phyloP scores from a whole-genome alignment of 2,888 invertebrate species.

The Hyposoter didymator region DNA sequence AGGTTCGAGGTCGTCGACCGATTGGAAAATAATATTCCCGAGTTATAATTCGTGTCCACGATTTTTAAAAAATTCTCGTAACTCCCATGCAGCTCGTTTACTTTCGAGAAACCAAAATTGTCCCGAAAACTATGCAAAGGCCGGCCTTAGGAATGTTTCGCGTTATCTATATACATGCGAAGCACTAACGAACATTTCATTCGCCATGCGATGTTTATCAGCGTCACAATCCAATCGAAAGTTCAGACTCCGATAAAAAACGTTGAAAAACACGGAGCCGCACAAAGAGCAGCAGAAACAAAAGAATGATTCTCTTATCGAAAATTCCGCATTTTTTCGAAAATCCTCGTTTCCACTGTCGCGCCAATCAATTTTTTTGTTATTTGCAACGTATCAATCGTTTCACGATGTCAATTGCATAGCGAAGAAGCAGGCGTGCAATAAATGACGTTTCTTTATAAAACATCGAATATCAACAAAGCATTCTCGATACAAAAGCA shows the following conservation, averaged over 20 bases:
- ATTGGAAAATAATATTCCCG: neutral
- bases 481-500: neutral
- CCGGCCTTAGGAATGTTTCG: neutral
- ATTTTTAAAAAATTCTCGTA: too few relatives aligned
- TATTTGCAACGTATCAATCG: neutral
- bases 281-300: neutral
- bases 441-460: neutral
- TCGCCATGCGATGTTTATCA: neutral
- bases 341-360: neutral
- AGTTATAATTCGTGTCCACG: neutral
- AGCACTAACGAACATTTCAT: neutral
- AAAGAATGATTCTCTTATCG: slow-evolving; percentile 13
- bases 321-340: neutral
- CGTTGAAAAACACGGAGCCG: neutral
- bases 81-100: neutral
- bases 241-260: neutral
- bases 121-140: neutral
- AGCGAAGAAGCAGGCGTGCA: neutral
- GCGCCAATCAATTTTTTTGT: neutral
- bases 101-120: neutral
- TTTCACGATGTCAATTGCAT: neutral
- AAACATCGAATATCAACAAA: slow-evolving; percentile 7
- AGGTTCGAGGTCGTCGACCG: neutral
- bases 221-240: neutral
- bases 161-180: neutral